Conservation (phyloP, 2,888 invertebrate species). For the Acrocyrtus sp. region DNA sequence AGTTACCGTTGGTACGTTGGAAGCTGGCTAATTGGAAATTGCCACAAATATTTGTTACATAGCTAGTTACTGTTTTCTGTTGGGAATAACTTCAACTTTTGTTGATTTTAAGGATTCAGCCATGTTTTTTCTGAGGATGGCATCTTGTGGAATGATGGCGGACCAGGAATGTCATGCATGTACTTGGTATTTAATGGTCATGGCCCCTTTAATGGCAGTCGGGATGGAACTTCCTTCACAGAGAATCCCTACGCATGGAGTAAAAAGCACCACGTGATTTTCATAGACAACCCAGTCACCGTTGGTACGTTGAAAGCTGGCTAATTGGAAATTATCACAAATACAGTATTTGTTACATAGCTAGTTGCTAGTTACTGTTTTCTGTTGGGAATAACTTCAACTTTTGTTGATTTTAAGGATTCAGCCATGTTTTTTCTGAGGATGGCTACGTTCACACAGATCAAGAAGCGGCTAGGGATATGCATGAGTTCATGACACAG, state of each 20-base stretch:
- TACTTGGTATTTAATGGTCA: slow-evolving; percentile 66
- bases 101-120: slow-evolving; percentile 35
- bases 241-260: slow-evolving; percentile 65
- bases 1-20: slow-evolving; percentile 65
- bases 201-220: slow-evolving; percentile 50
- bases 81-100: neutral
- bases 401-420: slow-evolving; percentile 20
- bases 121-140: slow-evolving; percentile 40
- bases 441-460: slow-evolving; percentile 25
- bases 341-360: no score
- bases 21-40: neutral
- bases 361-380: no score
- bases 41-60: no score
- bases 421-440: slow-evolving; percentile 42
- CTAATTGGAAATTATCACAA: neutral
- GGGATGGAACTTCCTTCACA: slow-evolving; percentile 63
- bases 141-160: slow-evolving; percentile 67
- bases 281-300: slow-evolving; percentile 67
- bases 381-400: neutral
- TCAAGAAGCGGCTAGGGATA: slow-evolving; percentile 26
- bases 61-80: no score
- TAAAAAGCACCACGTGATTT: slow-evolving; percentile 52
- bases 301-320: slow-evolving; percentile 62
- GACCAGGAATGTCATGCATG: slow-evolving; percentile 66
- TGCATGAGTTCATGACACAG: slow-evolving; percentile 41